A percentile compares a stretch with the other conserved stretches of the same genome.
These are phyloP conservation scores for Bembecia ichneumoniformis DNA, from an alignment of 2,888 invertebrate genomes.

Conservation along the genomic window DNA sequence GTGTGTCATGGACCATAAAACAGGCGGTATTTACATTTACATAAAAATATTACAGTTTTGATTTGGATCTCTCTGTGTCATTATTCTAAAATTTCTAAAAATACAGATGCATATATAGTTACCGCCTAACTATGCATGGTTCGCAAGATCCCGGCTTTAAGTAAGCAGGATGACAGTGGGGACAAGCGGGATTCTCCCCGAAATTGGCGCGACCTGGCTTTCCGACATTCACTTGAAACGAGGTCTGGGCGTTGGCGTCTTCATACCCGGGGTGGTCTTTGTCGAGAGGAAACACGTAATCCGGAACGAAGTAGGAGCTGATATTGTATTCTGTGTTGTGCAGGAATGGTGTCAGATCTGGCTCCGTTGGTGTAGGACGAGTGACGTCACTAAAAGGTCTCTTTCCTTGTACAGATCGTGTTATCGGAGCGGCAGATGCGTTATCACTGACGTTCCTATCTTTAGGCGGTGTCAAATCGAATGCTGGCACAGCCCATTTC, in stretches of 20 bases:
- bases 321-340: conserved; percentile 69
- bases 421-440: conserved; percentile 22
- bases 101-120: conserved; percentile 16
- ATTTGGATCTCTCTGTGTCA: no score
- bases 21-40: no score
- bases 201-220: conserved; percentile 54
- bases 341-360: conserved; percentile 22
- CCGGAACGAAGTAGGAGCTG: conserved; percentile 74
- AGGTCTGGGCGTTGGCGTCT: conserved; percentile 68
- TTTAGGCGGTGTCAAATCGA: conserved; percentile 71
- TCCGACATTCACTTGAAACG: conserved; percentile 73
- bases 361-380: conserved; percentile 35
- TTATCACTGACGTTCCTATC: conserved; percentile 41
- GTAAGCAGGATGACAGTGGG: conserved; percentile 76
- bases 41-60: no score
- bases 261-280: conserved; percentile 73
- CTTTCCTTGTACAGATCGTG: conserved; percentile 27
- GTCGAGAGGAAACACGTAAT: conserved; percentile 74
- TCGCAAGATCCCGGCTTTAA: conserved; percentile 75
- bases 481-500: conserved; percentile 77
- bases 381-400: conserved; percentile 48
- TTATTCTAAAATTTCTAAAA: no score
- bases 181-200: conserved; percentile 75
- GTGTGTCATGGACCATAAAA: no score
- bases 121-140: conserved; percentile 74